Conservation (phyloP, 1,140 invertebrate species). For the Drosophila subobscura region DNA sequence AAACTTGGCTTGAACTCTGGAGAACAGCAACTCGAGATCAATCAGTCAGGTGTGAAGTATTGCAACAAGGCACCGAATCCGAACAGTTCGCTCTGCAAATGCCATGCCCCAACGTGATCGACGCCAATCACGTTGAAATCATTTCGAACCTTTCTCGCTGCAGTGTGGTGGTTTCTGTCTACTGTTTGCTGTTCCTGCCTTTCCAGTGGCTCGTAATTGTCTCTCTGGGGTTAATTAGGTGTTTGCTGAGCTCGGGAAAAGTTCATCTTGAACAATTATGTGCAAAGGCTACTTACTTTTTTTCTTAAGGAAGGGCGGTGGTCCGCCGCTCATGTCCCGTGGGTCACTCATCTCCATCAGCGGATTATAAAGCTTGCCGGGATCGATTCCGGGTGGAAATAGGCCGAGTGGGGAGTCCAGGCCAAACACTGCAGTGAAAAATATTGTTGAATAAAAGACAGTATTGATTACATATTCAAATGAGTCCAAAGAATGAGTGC, state of each 20-base stretch:
- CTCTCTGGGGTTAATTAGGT: constrained; percentile 71
- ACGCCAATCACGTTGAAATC: constrained; percentile 73
- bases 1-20: constrained; percentile 30
- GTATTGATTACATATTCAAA: constrained; percentile 5
- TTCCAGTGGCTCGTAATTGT: constrained; percentile 18
- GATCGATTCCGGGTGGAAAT: constrained; percentile 89
- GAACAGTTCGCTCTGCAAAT: constrained; percentile 14
- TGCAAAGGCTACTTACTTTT: constrained; percentile 86
- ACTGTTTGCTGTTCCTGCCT: constrained; percentile 8
- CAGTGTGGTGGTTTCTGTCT: constrained; percentile 25
- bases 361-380: constrained; percentile 88
- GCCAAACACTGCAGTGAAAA: constrained; percentile 87
- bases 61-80: constrained; percentile 58
- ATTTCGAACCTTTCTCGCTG: constrained; percentile 50
- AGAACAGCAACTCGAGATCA: constrained; percentile 45
- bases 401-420: constrained; percentile 88
- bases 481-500: constrained; percentile 7
- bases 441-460: neutral
- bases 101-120: constrained; percentile 59
- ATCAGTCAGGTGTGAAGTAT: constrained; percentile 79
- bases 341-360: constrained; percentile 88
- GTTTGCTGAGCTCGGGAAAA: constrained; percentile 61
- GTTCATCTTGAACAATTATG: constrained; percentile 35
- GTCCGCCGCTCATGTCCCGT: constrained; percentile 85
- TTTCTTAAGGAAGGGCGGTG: constrained; percentile 87